A percentile compares a stretch with the other conserved stretches of the same genome.
These are phyloP conservation scores for Protosalanx chinensis DNA, from an alignment of 2,797 vertebrate genomes.

Conservation along the genomic window DNA sequence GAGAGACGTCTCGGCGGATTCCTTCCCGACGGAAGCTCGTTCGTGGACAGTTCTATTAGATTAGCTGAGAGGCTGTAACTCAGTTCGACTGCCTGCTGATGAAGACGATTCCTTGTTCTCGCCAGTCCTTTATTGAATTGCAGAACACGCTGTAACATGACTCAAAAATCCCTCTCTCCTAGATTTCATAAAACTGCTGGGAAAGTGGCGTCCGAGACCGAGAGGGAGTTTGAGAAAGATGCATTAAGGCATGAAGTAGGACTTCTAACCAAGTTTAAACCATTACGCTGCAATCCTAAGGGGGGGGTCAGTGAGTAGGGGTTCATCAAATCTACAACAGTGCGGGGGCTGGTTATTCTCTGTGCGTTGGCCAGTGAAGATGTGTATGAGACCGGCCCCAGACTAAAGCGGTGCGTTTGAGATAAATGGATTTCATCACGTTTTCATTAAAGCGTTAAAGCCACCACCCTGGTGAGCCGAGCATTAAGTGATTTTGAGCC, in stretches of 20 bases:
- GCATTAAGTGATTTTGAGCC: conserved; percentile 26
- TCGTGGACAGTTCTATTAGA: conserved; percentile 22
- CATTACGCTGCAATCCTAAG: no score
- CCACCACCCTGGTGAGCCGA: conserved; percentile 19
- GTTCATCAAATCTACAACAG: no score
- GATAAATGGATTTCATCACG: conserved; percentile 41
- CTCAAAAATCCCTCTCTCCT: conserved; percentile 11
- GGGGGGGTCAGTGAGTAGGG: no score
- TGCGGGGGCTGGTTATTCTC: no score
- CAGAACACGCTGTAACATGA: conserved; percentile 17
- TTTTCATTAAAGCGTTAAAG: conserved; percentile 5
- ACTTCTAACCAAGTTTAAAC: neutral
- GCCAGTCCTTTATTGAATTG: conserved; percentile 13
- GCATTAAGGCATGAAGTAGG: neutral
- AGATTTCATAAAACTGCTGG: conserved; percentile 36
- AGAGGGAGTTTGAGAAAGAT: neutral
- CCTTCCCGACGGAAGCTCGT: conserved; percentile 13
- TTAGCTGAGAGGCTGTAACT: conserved; percentile 14
- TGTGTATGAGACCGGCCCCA: neutral
- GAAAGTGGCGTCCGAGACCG: conserved; percentile 7
- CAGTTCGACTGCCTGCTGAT: conserved; percentile 12
- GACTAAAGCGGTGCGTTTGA: neutral
- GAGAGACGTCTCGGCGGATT: conserved; percentile 2
- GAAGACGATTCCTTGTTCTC: conserved; percentile 2
- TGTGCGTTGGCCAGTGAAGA: neutral